Evolutionary conservation across 1,140 invertebrate genomes (phyloP).

Genomic region (Oryzaephilus surinamensis): DNA sequence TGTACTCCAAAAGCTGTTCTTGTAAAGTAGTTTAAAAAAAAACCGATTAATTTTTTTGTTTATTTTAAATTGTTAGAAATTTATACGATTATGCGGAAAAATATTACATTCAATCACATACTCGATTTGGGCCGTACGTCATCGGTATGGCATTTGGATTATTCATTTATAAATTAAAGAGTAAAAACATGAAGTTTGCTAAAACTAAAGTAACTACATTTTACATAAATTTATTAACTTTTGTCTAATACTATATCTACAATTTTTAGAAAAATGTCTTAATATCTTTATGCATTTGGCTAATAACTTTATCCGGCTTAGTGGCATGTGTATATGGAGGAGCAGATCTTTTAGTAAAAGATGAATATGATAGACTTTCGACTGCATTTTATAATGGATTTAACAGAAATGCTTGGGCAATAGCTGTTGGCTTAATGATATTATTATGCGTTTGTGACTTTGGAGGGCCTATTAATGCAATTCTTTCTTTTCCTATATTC

Average conservation of each 20-base stretch:
- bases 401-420: too few species aligned
- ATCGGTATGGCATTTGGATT: conserved; percentile 46
- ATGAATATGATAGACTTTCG: too few species aligned
- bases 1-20: neutral
- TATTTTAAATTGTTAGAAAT: too few species aligned
- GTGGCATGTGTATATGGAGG: too few species aligned
- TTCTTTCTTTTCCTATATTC: conserved; percentile 2
- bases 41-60: too few species aligned
- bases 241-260: too few species aligned
- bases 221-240: neutral
- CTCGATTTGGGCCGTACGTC: conserved; percentile 43
- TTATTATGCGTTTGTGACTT: conserved; percentile 2
- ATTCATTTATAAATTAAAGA: conserved; percentile 11
- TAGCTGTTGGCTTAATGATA: neutral
- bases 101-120: conserved; percentile 32
- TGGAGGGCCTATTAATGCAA: neutral
- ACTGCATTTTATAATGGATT: too few species aligned
- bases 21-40: too few species aligned
- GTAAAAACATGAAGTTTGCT: neutral
- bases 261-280: too few species aligned
- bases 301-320: conserved; percentile 6
- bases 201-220: neutral
- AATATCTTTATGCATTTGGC: conserved; percentile 11
- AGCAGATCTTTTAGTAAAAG: too few species aligned
- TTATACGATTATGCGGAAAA: neutral